A percentile compares a stretch with the other conserved stretches of the same genome.
phyloP scores from a whole-genome alignment of 2,797 vertebrate genomes.

The Linurgus olivaceus region DNA sequence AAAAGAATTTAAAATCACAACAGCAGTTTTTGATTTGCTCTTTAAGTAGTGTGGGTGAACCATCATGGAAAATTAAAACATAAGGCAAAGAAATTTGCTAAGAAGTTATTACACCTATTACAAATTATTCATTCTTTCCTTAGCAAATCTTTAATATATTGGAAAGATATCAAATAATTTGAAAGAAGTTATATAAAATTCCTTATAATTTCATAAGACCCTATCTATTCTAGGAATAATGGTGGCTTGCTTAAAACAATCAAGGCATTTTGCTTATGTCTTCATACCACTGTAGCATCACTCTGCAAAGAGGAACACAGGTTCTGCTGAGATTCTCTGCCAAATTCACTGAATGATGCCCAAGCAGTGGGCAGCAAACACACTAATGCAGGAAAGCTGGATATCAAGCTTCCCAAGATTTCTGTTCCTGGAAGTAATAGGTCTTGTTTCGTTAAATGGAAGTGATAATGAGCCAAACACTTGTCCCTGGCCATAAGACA shows the following conservation, averaged over 20 bases:
- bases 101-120: slow-evolving; percentile 20
- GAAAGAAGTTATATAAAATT: slow-evolving; percentile 7
- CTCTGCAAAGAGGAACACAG: background rate
- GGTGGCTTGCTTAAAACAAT: background rate
- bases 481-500: background rate
- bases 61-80: slow-evolving; percentile 33
- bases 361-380: background rate
- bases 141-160: slow-evolving; percentile 11
- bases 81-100: slow-evolving; percentile 16
- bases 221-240: background rate
- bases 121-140: slow-evolving; percentile 26
- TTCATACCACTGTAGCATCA: background rate
- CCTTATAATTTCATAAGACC: background rate
- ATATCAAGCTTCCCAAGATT: background rate
- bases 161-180: slow-evolving; percentile 32
- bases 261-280: background rate
- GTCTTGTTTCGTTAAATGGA: background rate
- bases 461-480: background rate
- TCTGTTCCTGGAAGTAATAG: background rate
- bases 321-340: background rate
- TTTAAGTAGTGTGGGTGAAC: slow-evolving; percentile 32
- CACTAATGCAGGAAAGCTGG: background rate
- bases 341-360: background rate
- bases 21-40: slow-evolving; percentile 27
- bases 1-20: slow-evolving; percentile 56